phyloP scores from a whole-genome alignment of 2,797 vertebrate genomes.

The Parambassis ranga region DNA sequence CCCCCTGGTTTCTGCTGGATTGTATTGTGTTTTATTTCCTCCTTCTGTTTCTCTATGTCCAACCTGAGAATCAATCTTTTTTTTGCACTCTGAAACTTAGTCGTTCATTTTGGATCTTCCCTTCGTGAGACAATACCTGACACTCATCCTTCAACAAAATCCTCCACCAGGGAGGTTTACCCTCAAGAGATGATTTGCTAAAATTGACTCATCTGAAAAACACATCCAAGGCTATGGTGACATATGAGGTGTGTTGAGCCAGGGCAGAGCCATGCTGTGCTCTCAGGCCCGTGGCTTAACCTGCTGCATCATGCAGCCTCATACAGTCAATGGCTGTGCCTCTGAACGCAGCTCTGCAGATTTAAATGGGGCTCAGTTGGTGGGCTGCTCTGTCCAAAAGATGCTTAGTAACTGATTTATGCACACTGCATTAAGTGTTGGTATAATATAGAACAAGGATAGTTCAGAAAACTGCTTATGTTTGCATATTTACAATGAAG shows the following conservation, averaged over 20 bases:
- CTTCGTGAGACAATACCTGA: no score
- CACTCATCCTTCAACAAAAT: slow-evolving; percentile 1
- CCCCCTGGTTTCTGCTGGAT: no score
- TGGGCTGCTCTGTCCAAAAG: background rate
- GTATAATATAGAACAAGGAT: background rate
- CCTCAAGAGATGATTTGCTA: background rate
- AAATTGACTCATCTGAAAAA: background rate
- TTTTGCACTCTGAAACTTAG: no score
- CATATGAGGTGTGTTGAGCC: no score
- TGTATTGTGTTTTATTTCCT: no score
- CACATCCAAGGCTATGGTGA: no score
- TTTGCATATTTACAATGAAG: slow-evolving; percentile 8
- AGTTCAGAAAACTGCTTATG: slow-evolving; percentile 7
- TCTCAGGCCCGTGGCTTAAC: background rate
- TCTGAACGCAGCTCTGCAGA: slow-evolving; percentile 1
- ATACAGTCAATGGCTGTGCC: background rate
- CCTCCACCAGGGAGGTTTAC: background rate
- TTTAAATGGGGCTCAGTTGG: background rate
- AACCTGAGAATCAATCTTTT: no score
- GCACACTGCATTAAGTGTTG: background rate
- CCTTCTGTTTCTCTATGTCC: no score
- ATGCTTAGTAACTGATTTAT: background rate
- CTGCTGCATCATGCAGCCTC: slow-evolving; percentile 4
- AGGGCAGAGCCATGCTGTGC: no score
- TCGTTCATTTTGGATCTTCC: no score